Evolutionary conservation across 2,113 vertebrate genomes (phyloP).

Genomic region (Regulus satrapa): DNA sequence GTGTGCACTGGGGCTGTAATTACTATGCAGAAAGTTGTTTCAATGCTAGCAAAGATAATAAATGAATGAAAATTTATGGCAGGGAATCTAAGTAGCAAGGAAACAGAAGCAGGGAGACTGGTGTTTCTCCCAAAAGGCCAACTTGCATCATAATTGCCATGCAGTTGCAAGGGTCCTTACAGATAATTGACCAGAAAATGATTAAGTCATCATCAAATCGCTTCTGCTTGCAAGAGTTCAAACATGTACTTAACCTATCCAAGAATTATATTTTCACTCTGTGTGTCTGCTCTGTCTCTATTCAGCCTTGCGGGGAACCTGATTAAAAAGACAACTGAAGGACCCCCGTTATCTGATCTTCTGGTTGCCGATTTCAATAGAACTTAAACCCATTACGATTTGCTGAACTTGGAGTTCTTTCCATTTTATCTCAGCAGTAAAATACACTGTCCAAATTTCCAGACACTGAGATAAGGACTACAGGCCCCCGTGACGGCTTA

Average conservation of each 20-base stretch:
- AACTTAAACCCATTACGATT: slow-evolving; percentile 97
- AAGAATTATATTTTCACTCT: slow-evolving; percentile 97
- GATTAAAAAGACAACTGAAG: slow-evolving; percentile 87
- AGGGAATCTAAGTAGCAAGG: slow-evolving; percentile 81
- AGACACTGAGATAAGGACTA: slow-evolving; percentile 91
- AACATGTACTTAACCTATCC: slow-evolving; percentile 99
- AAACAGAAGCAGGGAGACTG: slow-evolving; percentile 85
- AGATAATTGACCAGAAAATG: slow-evolving; percentile 99
- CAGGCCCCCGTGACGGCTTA: slow-evolving; percentile 84
- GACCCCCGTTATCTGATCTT: slow-evolving; percentile 93
- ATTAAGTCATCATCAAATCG: slow-evolving; percentile 99
- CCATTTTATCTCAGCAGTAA: slow-evolving; percentile 89
- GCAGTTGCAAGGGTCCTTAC: slow-evolving; percentile 88
- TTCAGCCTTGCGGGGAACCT: slow-evolving; percentile 86
- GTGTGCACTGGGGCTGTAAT: slow-evolving; percentile 81
- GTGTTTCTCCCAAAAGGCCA: slow-evolving; percentile 86
- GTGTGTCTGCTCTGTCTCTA: slow-evolving; percentile 85
- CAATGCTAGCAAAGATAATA: slow-evolving; percentile 84
- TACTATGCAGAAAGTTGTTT: slow-evolving; percentile 86
- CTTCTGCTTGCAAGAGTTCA: slow-evolving; percentile 95
- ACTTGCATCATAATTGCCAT: slow-evolving; percentile 86
- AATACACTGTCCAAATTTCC: slow-evolving; percentile 95
- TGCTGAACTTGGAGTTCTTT: slow-evolving; percentile 89
- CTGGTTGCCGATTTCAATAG: slow-evolving; percentile 90
- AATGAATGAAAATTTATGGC: slow-evolving; percentile 86